These are phyloP conservation scores for Osmerus mordax DNA, from an alignment of 2,113 vertebrate genomes.

Conservation along the genomic window DNA sequence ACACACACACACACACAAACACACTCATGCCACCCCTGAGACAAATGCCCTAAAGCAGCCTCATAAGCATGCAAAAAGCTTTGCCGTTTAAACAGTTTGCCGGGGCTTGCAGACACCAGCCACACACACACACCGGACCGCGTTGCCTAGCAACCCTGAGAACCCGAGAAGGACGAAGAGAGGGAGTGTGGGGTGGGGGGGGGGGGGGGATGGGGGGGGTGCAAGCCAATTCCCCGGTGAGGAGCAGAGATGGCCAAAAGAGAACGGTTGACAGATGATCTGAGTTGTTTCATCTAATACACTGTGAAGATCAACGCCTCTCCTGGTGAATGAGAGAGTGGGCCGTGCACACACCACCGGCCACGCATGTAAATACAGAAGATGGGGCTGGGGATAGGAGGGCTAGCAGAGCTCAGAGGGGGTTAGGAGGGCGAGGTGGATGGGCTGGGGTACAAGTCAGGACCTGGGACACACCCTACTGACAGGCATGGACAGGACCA, in stretches of 20 bases:
- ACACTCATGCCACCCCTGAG: conserved; percentile 1
- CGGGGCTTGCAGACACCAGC: conserved; percentile 65
- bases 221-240: conserved; percentile 84
- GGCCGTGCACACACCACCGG: conserved; percentile 88
- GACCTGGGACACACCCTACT: no score
- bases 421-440: not conserved
- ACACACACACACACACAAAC: not conserved
- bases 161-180: conserved; percentile 76
- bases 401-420: conserved; percentile 38
- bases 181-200: no score
- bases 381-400: conserved; percentile 68
- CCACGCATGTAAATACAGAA: conserved; percentile 77
- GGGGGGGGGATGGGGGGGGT: conserved; percentile 53
- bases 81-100: conserved; percentile 73
- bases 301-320: conserved; percentile 92
- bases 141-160: conserved; percentile 93
- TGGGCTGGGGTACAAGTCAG: not conserved
- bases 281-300: conserved; percentile 92
- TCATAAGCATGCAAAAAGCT: conserved; percentile 53
- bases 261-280: conserved; percentile 88
- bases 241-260: conserved; percentile 87
- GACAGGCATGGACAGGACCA: no score
- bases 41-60: not conserved
- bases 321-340: conserved; percentile 92
- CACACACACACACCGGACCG: conserved; percentile 66